These are phyloP conservation scores for Diarsia dahlii DNA, from an alignment of 2,888 invertebrate genomes.

Conservation along the genomic window DNA sequence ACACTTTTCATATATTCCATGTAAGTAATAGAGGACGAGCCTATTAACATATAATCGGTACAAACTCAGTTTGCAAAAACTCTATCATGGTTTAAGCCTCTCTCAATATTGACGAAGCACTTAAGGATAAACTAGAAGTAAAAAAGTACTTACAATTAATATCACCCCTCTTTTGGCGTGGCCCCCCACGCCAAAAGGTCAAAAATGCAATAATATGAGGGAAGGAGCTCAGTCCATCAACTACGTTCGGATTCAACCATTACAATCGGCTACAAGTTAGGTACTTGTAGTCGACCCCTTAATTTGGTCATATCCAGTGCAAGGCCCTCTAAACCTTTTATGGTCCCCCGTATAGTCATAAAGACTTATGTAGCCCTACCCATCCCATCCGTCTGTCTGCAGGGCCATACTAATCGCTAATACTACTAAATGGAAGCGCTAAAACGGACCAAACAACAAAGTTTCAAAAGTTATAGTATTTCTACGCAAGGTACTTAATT, in stretches of 20 bases:
- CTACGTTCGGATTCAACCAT: not conserved
- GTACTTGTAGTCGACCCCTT: not conserved
- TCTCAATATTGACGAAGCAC: not conserved
- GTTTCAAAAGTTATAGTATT: not conserved
- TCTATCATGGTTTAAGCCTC: slow-evolving; percentile 13
- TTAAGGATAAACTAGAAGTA: slow-evolving; percentile 2
- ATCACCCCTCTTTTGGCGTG: slow-evolving; percentile 19
- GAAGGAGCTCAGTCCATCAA: slow-evolving; percentile 1
- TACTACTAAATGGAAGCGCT: slow-evolving; percentile 33
- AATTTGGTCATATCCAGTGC: not conserved
- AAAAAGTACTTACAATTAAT: slow-evolving; percentile 5
- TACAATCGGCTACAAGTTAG: not conserved
- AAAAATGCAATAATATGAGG: slow-evolving; percentile 2
- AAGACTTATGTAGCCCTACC: not conserved
- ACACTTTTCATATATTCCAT: not conserved
- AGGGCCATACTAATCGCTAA: not conserved
- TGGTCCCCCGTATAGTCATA: not conserved
- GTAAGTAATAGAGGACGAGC: not conserved
- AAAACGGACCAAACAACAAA: slow-evolving; percentile 6
- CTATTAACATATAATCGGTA: not conserved
- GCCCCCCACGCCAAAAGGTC: too few species aligned
- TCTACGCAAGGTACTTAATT: not conserved
- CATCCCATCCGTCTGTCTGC: not conserved
- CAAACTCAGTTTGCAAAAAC: slow-evolving; percentile 4
- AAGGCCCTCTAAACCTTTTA: not conserved